Conservation (phyloP, 2,888 invertebrate genomes). For the Ferdinandea cuprea region DNA sequence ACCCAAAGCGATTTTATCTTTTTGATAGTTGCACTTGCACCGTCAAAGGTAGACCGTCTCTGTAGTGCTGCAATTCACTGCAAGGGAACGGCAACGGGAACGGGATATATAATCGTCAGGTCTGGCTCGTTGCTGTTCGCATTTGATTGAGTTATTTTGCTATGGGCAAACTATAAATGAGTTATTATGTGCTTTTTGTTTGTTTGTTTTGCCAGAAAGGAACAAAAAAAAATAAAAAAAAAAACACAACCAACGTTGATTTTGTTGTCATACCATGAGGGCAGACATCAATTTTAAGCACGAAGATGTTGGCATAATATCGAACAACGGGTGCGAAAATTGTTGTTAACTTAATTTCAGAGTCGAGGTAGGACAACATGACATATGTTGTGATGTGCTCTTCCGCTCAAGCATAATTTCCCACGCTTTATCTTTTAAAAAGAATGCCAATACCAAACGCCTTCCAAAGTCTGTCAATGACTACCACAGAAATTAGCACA, state of each 20-base stretch:
- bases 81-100: slow-evolving; percentile 1
- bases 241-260: slow-evolving; percentile 13
- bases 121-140: slow-evolving; percentile 11
- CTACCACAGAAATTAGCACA: slow-evolving; percentile 44
- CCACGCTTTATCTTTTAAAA: too few species aligned
- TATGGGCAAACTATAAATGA: slow-evolving; percentile 66
- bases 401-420: too few species aligned
- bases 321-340: neutral
- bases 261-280: slow-evolving; percentile 52
- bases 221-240: too few species aligned
- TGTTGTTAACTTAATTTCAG: neutral
- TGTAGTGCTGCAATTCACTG: slow-evolving; percentile 12
- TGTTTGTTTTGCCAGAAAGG: slow-evolving; percentile 16
- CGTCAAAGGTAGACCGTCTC: slow-evolving; percentile 23
- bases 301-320: slow-evolving; percentile 26
- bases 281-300: slow-evolving; percentile 52
- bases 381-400: neutral
- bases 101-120: slow-evolving; percentile 53
- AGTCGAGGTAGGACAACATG: neutral
- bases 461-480: neutral
- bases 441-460: too few species aligned
- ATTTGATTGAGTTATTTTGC: slow-evolving; percentile 74
- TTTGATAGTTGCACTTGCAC: slow-evolving; percentile 55
- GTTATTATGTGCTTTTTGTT: slow-evolving; percentile 67
- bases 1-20: slow-evolving; percentile 73